A percentile compares a stretch with the other conserved stretches of the same genome.
Conservation (phyloP, 2,797 vertebrate genomes). For the Apogon talboti region DNA sequence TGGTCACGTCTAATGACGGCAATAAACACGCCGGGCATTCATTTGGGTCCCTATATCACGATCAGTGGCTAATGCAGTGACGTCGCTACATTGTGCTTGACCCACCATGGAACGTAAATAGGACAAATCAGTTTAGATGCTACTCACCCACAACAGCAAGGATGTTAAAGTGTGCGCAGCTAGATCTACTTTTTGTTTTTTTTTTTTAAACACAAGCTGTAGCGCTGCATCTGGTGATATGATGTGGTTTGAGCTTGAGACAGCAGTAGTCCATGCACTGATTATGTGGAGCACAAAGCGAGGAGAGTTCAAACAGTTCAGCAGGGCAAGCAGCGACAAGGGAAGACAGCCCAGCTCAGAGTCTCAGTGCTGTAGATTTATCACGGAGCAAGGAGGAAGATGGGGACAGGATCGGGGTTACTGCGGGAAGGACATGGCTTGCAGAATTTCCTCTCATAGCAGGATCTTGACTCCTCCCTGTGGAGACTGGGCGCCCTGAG, state of each 20-base stretch:
- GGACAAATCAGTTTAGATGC: conserved; percentile 7
- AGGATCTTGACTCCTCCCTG: conserved; percentile 94
- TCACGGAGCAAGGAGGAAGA: conserved; percentile 7
- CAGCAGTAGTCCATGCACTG: conserved; percentile 43
- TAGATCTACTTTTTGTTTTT: conserved; percentile 12
- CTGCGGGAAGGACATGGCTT: not conserved
- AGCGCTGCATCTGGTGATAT: conserved; percentile 27
- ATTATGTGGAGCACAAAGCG: conserved; percentile 14
- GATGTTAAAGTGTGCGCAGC: conserved; percentile 1
- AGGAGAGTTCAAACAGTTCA: conserved; percentile 43
- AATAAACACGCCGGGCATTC: conserved; percentile 9
- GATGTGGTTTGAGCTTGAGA: conserved; percentile 35
- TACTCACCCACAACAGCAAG: conserved; percentile 21
- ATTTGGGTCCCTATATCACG: not conserved
- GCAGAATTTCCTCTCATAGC: conserved; percentile 81
- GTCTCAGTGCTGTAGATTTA: conserved; percentile 38
- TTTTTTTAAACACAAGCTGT: conserved; percentile 12
- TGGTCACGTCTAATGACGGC: conserved; percentile 6
- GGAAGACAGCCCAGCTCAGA: conserved; percentile 52
- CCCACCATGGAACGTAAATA: conserved; percentile 25
- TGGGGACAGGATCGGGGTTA: not conserved
- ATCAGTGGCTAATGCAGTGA: conserved; percentile 12
- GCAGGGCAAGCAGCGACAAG: conserved; percentile 14
- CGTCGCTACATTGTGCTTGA: conserved; percentile 16
- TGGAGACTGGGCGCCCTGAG: conserved; percentile 84